These are phyloP conservation scores for Chloroceryle inda DNA, from an alignment of 2,797 vertebrate species.

Conservation along the genomic window DNA sequence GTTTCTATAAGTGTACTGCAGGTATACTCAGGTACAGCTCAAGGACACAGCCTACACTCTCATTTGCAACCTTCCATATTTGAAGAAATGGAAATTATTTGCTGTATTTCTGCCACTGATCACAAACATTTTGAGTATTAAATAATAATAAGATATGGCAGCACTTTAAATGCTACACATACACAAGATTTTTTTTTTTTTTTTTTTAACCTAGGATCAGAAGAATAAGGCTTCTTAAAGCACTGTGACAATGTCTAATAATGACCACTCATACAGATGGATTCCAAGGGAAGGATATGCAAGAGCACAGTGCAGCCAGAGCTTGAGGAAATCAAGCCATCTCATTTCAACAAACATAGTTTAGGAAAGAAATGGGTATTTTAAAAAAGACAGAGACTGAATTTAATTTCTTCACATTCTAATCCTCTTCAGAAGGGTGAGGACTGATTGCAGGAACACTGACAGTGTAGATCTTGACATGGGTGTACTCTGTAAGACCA, in stretches of 20 bases:
- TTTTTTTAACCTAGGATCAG: not conserved
- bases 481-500: not conserved
- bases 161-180: not conserved
- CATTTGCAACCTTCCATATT: not conserved
- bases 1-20: not conserved
- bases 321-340: not conserved
- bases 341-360: not conserved
- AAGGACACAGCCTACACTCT: not conserved
- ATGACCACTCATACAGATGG: not conserved
- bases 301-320: not conserved
- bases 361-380: not conserved
- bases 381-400: not conserved
- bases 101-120: not conserved
- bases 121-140: not conserved
- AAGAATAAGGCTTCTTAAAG: not conserved
- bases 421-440: not conserved
- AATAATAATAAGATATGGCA: not conserved
- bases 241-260: not conserved
- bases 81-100: not conserved
- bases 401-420: not conserved
- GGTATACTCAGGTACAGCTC: not conserved
- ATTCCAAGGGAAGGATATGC: not conserved
- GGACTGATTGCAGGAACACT: not conserved
- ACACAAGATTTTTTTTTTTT: not conserved
- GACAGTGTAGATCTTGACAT: accelerated